A percentile compares a stretch with the other conserved stretches of the same genome.
phyloP scores from a whole-genome alignment of 2,888 invertebrate species.

The Dyspetes luteomarginatus region DNA sequence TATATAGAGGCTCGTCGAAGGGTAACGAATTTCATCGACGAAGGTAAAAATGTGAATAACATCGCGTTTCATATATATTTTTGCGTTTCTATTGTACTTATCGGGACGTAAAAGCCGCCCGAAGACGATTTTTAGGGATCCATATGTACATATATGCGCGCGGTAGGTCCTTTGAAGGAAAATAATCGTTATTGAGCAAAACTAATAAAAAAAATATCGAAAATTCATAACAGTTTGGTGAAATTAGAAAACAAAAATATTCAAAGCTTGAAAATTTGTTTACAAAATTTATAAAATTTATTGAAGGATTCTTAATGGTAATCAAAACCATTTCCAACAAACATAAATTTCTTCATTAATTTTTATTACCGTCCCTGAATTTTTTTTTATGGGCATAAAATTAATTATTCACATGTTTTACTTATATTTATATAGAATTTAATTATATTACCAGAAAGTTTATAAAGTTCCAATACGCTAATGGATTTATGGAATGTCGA shows the following conservation, averaged over 20 bases:
- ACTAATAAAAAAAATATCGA: not conserved
- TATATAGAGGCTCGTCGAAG: constrained; percentile 56
- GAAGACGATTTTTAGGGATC: constrained; percentile 17
- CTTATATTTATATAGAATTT: too few species aligned
- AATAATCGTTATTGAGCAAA: constrained; percentile 8
- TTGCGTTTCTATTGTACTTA: constrained; percentile 31
- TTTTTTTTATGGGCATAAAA: too few species aligned
- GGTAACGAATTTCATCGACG: constrained; percentile 65
- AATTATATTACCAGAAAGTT: not conserved
- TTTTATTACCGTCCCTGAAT: too few species aligned
- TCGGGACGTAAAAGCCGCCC: constrained; percentile 39
- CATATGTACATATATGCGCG: constrained; percentile 35
- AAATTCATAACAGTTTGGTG: not conserved
- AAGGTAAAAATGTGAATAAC: constrained; percentile 37
- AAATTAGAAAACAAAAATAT: not conserved
- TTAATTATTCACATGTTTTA: too few species aligned
- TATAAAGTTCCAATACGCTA: not conserved
- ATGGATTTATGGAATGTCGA: not conserved
- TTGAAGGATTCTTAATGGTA: too few species aligned
- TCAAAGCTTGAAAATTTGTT: too few species aligned
- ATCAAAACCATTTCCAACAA: too few species aligned
- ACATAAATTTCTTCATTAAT: too few species aligned
- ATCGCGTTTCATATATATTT: constrained; percentile 11
- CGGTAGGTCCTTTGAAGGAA: constrained; percentile 49
- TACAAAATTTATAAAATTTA: too few species aligned